Evolutionary conservation across 2,888 invertebrate species (phyloP).

Genomic region (Dione vanillae): DNA sequence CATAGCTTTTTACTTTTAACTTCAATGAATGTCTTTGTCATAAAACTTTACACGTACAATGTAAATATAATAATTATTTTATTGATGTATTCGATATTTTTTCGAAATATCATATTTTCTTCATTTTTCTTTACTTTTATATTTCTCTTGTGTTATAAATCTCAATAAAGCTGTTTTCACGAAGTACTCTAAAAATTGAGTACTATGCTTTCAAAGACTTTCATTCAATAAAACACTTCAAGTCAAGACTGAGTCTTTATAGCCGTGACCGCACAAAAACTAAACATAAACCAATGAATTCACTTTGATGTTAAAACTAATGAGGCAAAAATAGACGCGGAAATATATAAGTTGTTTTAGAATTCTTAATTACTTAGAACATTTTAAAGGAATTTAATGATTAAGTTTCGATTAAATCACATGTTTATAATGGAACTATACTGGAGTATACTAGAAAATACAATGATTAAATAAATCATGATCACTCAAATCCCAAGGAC

Average conservation of each 20-base stretch:
- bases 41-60: too few species aligned
- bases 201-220: conserved; percentile 20
- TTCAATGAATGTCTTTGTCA: too few species aligned
- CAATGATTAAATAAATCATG: too few species aligned
- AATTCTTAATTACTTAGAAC: conserved; percentile 25
- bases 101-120: too few species aligned
- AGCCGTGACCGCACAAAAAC: conserved; percentile 42
- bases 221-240: conserved; percentile 36
- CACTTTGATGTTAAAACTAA: conserved; percentile 48
- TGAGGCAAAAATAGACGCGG: conserved; percentile 48
- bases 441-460: too few species aligned
- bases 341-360: conserved; percentile 39
- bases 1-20: too few species aligned
- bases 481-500: too few species aligned
- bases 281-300: conserved; percentile 41
- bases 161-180: conserved; percentile 5
- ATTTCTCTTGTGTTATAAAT: neutral
- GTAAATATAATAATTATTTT: too few species aligned
- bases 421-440: too few species aligned
- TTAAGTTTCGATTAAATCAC: too few species aligned
- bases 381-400: neutral
- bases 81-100: too few species aligned
- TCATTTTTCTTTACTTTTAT: neutral
- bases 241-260: conserved; percentile 40
- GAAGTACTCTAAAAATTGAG: conserved; percentile 25